Percentiles rank a stretch among this genome's conserved stretches.
Conservation (phyloP, 2,113 vertebrate genomes). For the Brachyhypopomus gauderio region DNA sequence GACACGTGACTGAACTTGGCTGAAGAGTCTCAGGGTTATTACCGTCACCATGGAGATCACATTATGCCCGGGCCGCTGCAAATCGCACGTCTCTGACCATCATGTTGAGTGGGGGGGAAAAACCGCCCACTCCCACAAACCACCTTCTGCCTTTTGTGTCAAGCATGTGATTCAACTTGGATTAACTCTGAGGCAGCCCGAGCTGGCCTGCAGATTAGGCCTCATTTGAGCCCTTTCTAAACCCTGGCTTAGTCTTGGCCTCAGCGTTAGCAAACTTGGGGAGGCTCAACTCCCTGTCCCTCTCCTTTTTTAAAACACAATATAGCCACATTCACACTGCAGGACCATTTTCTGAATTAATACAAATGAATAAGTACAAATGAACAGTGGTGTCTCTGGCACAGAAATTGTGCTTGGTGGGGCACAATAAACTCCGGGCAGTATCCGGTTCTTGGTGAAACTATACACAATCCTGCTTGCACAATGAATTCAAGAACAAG, state of each 20-base stretch:
- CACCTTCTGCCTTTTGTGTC: neutral
- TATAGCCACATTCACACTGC: neutral
- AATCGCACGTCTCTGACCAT: conserved; percentile 11
- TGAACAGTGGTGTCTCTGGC: no score
- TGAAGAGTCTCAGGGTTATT: conserved; percentile 36
- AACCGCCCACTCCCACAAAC: neutral
- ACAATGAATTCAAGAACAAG: no score
- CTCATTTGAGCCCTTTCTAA: neutral
- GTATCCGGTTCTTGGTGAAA: no score
- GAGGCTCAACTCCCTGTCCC: neutral
- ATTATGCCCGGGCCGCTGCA: conserved; percentile 24
- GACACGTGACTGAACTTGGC: neutral
- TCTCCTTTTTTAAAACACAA: neutral
- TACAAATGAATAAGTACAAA: neutral
- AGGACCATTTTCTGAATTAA: neutral
- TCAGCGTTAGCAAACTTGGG: neutral
- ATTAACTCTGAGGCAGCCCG: neutral
- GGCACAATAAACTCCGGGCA: no score
- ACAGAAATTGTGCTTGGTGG: no score
- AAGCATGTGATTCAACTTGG: neutral
- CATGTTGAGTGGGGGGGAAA: neutral
- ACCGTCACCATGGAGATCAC: conserved; percentile 41
- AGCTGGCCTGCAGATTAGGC: neutral
- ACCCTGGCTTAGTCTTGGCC: neutral
- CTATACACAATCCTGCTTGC: no score